Conservation (phyloP, 2,797 vertebrate species). For the Brotula barbata region DNA sequence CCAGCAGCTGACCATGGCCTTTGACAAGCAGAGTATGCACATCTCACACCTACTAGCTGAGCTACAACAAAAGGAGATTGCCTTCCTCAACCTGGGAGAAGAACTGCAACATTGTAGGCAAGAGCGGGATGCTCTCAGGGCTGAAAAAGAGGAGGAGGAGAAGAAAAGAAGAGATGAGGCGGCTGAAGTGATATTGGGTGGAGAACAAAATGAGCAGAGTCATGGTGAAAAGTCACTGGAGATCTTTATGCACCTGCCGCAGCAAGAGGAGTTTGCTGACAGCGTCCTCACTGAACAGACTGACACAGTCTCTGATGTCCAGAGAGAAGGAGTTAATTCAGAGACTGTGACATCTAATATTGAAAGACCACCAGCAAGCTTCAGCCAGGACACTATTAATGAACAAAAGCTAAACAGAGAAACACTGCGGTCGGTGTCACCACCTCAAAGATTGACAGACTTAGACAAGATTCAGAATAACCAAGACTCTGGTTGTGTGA, state of each 20-base stretch:
- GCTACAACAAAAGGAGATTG: constrained; percentile 74
- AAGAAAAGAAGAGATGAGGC: not conserved
- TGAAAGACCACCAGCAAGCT: constrained; percentile 10
- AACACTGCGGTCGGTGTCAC: not conserved
- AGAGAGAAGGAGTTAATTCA: constrained; percentile 11
- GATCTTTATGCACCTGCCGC: constrained; percentile 8
- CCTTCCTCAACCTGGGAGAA: constrained; percentile 64
- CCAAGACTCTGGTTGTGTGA: constrained; percentile 28
- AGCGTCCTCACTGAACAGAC: not conserved
- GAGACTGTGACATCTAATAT: not conserved
- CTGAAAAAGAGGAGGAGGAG: constrained; percentile 15
- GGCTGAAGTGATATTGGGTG: not conserved
- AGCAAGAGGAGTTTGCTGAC: constrained; percentile 8
- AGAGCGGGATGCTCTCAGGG: constrained; percentile 55
- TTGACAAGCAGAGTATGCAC: constrained; percentile 82
- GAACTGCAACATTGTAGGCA: constrained; percentile 68
- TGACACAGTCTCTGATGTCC: constrained; percentile 1
- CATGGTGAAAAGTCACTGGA: not conserved
- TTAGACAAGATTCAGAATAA: constrained; percentile 23
- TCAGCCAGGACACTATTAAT: not conserved
- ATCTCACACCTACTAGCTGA: constrained; percentile 77
- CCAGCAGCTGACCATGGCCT: constrained; percentile 78
- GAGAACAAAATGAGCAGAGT: too few relatives aligned
- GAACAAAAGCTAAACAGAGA: not conserved
- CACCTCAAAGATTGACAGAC: constrained; percentile 6